phyloP scores from a whole-genome alignment of 2,113 vertebrate genomes.

The Crypturellus undulatus region DNA sequence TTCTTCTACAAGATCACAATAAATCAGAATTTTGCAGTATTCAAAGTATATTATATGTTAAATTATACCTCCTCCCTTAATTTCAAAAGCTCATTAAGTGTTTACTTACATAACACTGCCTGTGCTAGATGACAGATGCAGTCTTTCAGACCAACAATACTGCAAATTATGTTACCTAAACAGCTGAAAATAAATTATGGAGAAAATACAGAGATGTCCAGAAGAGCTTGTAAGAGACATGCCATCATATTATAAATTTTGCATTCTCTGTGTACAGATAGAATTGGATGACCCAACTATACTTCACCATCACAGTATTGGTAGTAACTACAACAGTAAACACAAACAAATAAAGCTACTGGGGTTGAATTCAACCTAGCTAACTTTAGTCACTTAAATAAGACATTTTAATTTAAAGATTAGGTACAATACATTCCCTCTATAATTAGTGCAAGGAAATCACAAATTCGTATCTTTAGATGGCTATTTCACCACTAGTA shows the following conservation, averaged over 20 bases:
- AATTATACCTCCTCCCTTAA: neutral
- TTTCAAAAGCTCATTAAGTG: neutral
- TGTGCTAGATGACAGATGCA: neutral
- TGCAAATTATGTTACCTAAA: constrained; percentile 5
- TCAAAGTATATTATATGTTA: neutral
- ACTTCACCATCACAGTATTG: neutral
- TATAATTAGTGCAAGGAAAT: neutral
- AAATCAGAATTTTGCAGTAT: neutral
- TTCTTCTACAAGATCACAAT: neutral
- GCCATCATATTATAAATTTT: neutral
- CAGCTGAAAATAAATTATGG: neutral
- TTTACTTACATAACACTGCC: neutral
- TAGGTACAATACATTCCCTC: neutral
- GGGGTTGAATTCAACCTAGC: neutral
- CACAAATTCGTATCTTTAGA: neutral
- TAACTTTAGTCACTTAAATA: neutral
- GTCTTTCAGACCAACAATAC: constrained; percentile 5
- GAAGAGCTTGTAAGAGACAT: neutral
- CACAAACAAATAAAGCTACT: neutral
- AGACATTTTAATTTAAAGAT: neutral
- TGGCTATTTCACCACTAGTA: neutral
- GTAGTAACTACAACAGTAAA: neutral
- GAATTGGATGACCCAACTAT: neutral
- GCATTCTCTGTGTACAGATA: neutral
- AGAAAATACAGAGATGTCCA: neutral